Base-by-base conservation (phyloP, 2,113 vertebrate species). In the Tringa solitaria region DNA sequence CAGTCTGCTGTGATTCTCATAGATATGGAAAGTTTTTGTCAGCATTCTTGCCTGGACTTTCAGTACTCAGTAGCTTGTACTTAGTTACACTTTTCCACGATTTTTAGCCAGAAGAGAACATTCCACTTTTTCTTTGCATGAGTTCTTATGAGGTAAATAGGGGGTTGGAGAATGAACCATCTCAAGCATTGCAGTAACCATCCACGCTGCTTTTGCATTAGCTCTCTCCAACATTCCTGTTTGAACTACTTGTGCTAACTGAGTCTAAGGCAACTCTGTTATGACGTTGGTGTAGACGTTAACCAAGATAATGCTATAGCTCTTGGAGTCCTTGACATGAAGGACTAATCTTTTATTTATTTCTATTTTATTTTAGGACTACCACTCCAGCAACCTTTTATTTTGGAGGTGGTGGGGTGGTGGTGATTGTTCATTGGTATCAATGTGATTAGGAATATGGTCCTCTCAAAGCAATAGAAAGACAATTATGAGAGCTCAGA, bases 371-470 rank as follows among this genome's bases (percentile, higher is more conserved):
- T 35, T 78, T 85, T 70, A 78, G 33, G 13, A 64, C n/a, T 76
- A 7, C 11, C 68, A 23, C 7, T 72, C 26, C 26, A 70, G 12
- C 1, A 5, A 39, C 5, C 9, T 5, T 45, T 57, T 79, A 14
- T 59, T 54, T 12, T 14, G 4, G 1, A 8, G 10, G 21, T 15
- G 33, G 5, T 0, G 2, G 4, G 6, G 14, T 50, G 12, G 11
- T 32, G 21, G 24, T 60, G 11, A 14, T 48, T 74, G 3, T 39
- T 74, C 24, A 19, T 33, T 41, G 6, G 1, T 72, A 56, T 46
- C 14, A 67, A 12, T 45, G 10, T 3, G 69, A 8, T 57, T 63
- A 32, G 8, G 17, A 39, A 57, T 37, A 53, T 6, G 2, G 11
- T 59, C 48, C 6, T 84, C n/a, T 70, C 20, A 45, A 84, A 74